Base-by-base conservation (phyloP, 2,113 vertebrate species). In the Rissa tridactyla region DNA sequence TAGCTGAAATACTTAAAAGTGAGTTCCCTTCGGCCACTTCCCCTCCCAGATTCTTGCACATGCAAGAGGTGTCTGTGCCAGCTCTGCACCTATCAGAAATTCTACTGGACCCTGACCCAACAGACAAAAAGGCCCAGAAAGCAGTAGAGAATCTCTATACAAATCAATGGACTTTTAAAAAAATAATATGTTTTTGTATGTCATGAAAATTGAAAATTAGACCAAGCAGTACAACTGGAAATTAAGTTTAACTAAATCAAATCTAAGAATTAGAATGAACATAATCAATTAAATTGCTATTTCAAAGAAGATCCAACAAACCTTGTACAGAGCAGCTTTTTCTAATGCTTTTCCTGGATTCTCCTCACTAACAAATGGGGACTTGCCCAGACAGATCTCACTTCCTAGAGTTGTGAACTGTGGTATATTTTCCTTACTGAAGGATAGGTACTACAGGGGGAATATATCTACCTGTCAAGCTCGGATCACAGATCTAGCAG, bases 131-230 rank as follows among this genome's bases (percentile, higher is more conserved):
- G 11, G 10, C 21, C n/a, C 34, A 49, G 8, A 88, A 90, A 68
- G 17, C 13, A 72, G 23, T 5, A 64, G 58, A 58, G 29, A 68
- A 69, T 12, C 32, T 36, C 27, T 30, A 16, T 10, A 73, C 5
- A 78, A 55, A 80, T 16, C 30, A 71, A 4, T 3, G 2, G 32
- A 34, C 17, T 66, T 71, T 0, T 10, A 38, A 77, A 86, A 87
- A 87, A 73, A 23, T 5, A 36, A 4, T 12, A 2, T 7, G 6
- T 14, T 68, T 51, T 2, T 0, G 4, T 47, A n/a, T 40, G 23
- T 73, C 65, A 44, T 2, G 5, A 65, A 87, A 84, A 23, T 36
- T 6, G 0, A 30, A 78, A 75, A 64, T 23, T 30, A 58, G 19
- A 75, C 5, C 7, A 70, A 88, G 27, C 9, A 34, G 19, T 29